Evolutionary conservation across 1,140 invertebrate genomes (phyloP).

Genomic region (Nephila pilipes): DNA sequence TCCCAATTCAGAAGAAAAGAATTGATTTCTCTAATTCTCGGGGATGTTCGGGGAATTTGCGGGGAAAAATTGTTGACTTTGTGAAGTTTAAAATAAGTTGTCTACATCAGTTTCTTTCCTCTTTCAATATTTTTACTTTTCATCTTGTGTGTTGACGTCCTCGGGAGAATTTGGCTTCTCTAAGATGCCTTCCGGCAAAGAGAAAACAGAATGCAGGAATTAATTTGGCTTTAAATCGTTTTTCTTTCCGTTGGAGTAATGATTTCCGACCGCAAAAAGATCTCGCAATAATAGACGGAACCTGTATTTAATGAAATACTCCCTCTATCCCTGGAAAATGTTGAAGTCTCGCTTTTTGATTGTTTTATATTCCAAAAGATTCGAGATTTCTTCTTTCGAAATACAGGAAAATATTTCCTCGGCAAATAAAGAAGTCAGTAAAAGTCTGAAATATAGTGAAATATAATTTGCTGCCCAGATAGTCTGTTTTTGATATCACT

Average conservation of each 20-base stretch:
- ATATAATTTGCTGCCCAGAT: too few relatives aligned
- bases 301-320: not conserved
- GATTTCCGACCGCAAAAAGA: conserved; percentile 40
- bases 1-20: not conserved
- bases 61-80: conserved; percentile 47
- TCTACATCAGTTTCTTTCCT: conserved; percentile 38
- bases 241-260: conserved; percentile 27
- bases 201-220: conserved; percentile 10
- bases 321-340: not conserved
- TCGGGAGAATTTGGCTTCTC: conserved; percentile 12
- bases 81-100: conserved; percentile 48
- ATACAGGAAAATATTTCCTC: not conserved
- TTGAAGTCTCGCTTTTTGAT: not conserved
- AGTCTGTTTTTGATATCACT: too few relatives aligned
- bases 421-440: not conserved
- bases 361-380: not conserved
- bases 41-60: conserved; percentile 6
- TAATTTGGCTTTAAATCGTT: conserved; percentile 37
- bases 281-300: conserved; percentile 11
- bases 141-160: conserved; percentile 1
- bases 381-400: not conserved
- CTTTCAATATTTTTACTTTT: conserved; percentile 11
- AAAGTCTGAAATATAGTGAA: not conserved
- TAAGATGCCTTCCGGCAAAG: not conserved
- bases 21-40: conserved; percentile 59